Evolutionary conservation across 2,797 vertebrate genomes (phyloP).

Genomic region (Pogonophryne albipinna): DNA sequence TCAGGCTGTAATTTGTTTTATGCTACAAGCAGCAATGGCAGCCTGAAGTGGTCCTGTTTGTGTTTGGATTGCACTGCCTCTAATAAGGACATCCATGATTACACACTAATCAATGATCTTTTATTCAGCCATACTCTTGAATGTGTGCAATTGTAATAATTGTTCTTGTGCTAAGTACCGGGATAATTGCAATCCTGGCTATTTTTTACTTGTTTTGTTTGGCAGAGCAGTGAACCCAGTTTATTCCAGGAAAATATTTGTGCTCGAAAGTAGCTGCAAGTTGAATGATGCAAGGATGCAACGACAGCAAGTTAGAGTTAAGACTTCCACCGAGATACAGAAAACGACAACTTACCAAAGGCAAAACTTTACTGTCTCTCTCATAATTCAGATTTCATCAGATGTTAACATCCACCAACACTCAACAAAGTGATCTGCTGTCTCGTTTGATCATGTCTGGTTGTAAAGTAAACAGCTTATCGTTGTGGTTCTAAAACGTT

Average conservation of each 20-base stretch:
- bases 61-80: slow-evolving; percentile 14
- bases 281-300: slow-evolving; percentile 51
- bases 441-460: slow-evolving; percentile 35
- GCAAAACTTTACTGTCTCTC: not conserved
- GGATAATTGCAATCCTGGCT: slow-evolving; percentile 13
- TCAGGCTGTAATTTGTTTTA: slow-evolving; percentile 4
- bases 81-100: slow-evolving; percentile 35
- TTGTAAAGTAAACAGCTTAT: slow-evolving; percentile 32
- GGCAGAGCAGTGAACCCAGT: slow-evolving; percentile 22
- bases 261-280: slow-evolving; percentile 43
- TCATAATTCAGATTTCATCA: slow-evolving; percentile 17
- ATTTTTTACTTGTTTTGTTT: slow-evolving; percentile 22
- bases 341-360: slow-evolving; percentile 31
- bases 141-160: slow-evolving; percentile 32
- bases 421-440: slow-evolving; percentile 15
- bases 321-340: slow-evolving; percentile 33
- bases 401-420: slow-evolving; percentile 14
- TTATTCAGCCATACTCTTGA: slow-evolving; percentile 30
- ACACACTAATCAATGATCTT: slow-evolving; percentile 45
- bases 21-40: slow-evolving; percentile 10
- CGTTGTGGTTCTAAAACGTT: slow-evolving; percentile 23
- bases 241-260: slow-evolving; percentile 67
- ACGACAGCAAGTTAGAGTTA: slow-evolving; percentile 46
- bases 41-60: slow-evolving; percentile 25
- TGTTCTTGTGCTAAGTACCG: slow-evolving; percentile 19